Percentiles rank a stretch among this genome's conserved stretches.
Evolutionary conservation across 2,888 invertebrate species (phyloP).

Genomic region (Zonitis immaculata): DNA sequence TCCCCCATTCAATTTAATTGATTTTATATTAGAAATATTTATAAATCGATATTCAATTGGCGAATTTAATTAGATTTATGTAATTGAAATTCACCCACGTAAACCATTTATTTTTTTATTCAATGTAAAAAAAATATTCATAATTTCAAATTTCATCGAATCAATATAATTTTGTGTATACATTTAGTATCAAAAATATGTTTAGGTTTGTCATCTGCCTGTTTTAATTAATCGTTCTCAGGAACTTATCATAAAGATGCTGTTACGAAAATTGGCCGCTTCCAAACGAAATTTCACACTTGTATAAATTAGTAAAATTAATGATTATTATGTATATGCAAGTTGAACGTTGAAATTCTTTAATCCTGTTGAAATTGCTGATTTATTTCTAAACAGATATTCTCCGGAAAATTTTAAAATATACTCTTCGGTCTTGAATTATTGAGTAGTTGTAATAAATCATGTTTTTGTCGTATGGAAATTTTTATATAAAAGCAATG

Average conservation of each 20-base stretch:
- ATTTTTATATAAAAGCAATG: constrained; percentile 4
- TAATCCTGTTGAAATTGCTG: too few species aligned
- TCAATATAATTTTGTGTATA: not conserved
- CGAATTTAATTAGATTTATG: not conserved
- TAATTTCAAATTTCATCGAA: not conserved
- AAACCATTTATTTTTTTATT: too few species aligned
- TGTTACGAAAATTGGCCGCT: not conserved
- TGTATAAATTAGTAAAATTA: not conserved
- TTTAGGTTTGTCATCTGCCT: not conserved
- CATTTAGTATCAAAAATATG: too few species aligned
- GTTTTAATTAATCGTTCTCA: not conserved
- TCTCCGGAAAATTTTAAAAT: not conserved
- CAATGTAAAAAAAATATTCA: not conserved
- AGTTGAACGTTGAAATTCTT: not conserved
- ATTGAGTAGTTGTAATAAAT: constrained; percentile 9
- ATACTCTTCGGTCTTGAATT: too few species aligned
- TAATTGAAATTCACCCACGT: not conserved
- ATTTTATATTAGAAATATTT: not conserved
- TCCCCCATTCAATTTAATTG: too few species aligned
- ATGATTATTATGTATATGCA: not conserved
- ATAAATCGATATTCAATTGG: not conserved
- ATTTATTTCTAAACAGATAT: not conserved
- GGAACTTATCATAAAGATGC: not conserved
- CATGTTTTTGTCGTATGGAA: constrained; percentile 5
- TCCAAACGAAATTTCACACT: not conserved